Percentiles rank a stretch among this genome's conserved stretches.
Conservation (phyloP, 2,797 vertebrate genomes). For the Pygocentrus nattereri region DNA sequence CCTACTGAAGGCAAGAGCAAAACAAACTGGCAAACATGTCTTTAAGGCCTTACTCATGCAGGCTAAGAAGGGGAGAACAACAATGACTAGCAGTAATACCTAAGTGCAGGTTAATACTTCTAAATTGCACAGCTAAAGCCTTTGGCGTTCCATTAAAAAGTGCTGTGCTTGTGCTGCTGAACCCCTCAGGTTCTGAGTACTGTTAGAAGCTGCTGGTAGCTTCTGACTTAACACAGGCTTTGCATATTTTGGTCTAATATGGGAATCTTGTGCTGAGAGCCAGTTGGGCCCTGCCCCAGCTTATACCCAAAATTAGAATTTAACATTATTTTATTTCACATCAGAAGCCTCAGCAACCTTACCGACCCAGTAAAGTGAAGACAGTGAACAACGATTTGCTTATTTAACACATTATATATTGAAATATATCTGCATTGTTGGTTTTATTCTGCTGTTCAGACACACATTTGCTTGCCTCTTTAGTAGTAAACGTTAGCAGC, state of each 20-base stretch:
- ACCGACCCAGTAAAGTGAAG: neutral
- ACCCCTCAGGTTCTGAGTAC: neutral
- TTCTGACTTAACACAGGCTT: slow-evolving; percentile 10
- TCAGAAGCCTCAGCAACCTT: too few relatives aligned
- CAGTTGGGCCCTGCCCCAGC: neutral
- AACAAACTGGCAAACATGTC: slow-evolving; percentile 34
- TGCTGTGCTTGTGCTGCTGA: slow-evolving; percentile 15
- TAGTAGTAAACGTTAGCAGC: neutral
- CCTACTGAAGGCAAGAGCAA: slow-evolving; percentile 20
- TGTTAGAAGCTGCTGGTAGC: slow-evolving; percentile 10
- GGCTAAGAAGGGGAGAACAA: neutral
- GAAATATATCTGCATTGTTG: neutral
- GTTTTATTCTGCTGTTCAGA: neutral
- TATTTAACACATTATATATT: neutral
- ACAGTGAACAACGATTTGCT: neutral
- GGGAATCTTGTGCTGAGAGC: neutral
- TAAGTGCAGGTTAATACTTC: slow-evolving; percentile 35
- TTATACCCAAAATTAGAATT: slow-evolving; percentile 3
- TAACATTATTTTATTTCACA: neutral
- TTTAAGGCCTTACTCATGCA: slow-evolving; percentile 39
- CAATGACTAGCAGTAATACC: slow-evolving; percentile 21
- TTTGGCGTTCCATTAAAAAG: slow-evolving; percentile 32
- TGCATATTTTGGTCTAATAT: slow-evolving; percentile 22
- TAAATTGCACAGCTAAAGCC: slow-evolving; percentile 40
- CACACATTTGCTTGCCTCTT: neutral